These are phyloP conservation scores for Percopsis transmontana DNA, from an alignment of 2,113 vertebrate genomes.

Conservation along the genomic window DNA sequence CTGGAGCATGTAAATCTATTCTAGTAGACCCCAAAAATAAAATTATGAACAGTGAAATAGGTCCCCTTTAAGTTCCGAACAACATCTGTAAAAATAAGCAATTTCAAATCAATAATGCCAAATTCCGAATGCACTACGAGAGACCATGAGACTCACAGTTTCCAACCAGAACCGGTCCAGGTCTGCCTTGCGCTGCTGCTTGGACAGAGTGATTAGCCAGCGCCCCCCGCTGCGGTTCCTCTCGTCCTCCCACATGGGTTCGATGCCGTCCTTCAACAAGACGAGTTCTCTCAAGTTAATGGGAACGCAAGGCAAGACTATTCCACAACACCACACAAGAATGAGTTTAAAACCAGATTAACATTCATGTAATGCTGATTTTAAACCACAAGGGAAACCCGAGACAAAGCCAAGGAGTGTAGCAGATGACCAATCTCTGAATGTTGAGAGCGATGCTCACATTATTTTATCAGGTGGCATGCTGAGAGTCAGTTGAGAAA, in stretches of 20 bases:
- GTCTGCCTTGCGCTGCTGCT: slow-evolving; percentile 93
- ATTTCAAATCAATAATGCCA: no score
- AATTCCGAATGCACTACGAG: background rate
- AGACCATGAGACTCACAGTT: slow-evolving; percentile 80
- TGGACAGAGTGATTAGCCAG: slow-evolving; percentile 95
- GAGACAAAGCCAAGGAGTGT: no score
- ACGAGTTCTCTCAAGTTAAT: background rate
- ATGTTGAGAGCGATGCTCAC: no score
- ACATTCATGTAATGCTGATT: background rate
- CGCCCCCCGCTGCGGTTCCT: slow-evolving; percentile 92
- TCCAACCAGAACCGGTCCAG: slow-evolving; percentile 98
- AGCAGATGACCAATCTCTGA: no score
- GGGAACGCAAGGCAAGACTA: background rate
- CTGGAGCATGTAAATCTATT: no score
- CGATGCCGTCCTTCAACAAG: slow-evolving; percentile 89
- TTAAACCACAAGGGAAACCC: no score
- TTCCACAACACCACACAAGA: background rate
- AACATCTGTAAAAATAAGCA: no score
- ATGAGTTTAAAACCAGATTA: background rate
- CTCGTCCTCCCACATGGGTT: slow-evolving; percentile 99
- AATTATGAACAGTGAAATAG: no score
- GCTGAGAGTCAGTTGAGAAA: no score
- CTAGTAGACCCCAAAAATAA: no score
- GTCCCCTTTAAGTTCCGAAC: no score
- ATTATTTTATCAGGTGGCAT: no score